phyloP scores from a whole-genome alignment of 35 echinoderm and acorn worm genomes.

The Lytechinus pictus region DNA sequence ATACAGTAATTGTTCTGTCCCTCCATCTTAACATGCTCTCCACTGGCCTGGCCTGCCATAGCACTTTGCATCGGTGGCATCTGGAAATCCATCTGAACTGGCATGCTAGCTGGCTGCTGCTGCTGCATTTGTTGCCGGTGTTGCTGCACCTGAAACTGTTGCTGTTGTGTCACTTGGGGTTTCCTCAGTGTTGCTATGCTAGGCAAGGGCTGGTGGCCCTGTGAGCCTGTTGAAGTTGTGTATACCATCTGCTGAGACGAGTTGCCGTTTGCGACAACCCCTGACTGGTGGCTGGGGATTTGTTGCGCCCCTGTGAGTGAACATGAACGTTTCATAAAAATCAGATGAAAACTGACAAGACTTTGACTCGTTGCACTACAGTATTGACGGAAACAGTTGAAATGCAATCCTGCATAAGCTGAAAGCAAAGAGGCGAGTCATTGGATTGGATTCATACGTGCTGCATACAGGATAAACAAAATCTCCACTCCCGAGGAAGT shows the following conservation, averaged over 20 bases:
- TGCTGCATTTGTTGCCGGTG: conserved; percentile 55
- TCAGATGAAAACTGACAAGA: too few species aligned
- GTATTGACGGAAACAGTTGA: too few species aligned
- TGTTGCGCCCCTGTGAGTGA: neutral
- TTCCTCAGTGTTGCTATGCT: conserved; percentile 37
- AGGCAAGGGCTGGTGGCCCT: neutral
- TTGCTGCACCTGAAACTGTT: conserved; percentile 42
- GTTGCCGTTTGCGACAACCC: neutral
- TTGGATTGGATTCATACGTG: too few species aligned
- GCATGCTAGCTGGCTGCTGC: conserved; percentile 41
- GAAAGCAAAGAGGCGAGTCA: too few species aligned
- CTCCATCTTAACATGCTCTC: neutral
- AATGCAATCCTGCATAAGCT: too few species aligned
- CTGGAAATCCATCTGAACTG: neutral
- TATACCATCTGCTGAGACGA: conserved; percentile 22
- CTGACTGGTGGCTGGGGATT: neutral
- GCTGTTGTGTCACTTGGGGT: conserved; percentile 53
- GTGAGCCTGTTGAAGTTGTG: neutral
- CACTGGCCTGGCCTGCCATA: neutral
- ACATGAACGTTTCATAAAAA: too few species aligned
- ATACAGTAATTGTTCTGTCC: neutral
- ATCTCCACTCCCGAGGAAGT: too few species aligned
- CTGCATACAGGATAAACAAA: too few species aligned
- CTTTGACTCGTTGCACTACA: too few species aligned
- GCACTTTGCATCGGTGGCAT: neutral